Percentiles rank a stretch among this genome's conserved stretches.
These are phyloP conservation scores for Shinisaurus crocodilurus DNA, from an alignment of 2,113 vertebrate species.

Conservation along the genomic window DNA sequence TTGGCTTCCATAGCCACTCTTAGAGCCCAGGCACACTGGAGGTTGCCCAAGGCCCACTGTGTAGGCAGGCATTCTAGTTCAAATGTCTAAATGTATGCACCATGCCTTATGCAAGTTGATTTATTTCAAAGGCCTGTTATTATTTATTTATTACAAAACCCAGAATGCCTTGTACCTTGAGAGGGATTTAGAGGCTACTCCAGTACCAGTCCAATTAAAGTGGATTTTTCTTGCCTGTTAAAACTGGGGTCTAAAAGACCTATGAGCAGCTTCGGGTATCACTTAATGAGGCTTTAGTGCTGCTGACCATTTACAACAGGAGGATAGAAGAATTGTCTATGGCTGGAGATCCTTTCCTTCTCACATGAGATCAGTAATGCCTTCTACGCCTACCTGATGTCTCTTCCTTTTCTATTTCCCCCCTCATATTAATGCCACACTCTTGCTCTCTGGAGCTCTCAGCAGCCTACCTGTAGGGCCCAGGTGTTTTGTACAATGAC, in stretches of 20 bases:
- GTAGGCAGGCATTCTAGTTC: neutral
- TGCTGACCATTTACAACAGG: neutral
- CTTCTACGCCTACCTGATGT: neutral
- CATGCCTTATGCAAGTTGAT: neutral
- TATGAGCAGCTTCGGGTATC: neutral
- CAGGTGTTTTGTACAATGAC: neutral
- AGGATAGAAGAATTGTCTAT: neutral
- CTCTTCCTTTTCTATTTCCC: neutral
- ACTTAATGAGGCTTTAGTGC: neutral
- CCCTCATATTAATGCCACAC: neutral
- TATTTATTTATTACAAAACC: neutral
- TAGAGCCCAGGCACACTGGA: neutral
- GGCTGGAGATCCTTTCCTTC: neutral
- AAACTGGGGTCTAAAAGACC: neutral
- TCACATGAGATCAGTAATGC: neutral
- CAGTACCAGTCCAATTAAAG: neutral
- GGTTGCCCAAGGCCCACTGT: neutral
- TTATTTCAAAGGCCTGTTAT: neutral
- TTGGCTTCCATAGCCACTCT: neutral
- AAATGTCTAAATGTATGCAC: neutral
- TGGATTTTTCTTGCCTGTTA: neutral
- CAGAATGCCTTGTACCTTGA: neutral
- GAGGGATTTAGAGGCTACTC: neutral
- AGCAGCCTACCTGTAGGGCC: too few species aligned
- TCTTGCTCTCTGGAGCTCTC: neutral